Evolutionary conservation across 2,797 vertebrate species (phyloP), one percentile per base, ranked within the genome.

Genomic region (Pseudotriccus pelzelni): DNA sequence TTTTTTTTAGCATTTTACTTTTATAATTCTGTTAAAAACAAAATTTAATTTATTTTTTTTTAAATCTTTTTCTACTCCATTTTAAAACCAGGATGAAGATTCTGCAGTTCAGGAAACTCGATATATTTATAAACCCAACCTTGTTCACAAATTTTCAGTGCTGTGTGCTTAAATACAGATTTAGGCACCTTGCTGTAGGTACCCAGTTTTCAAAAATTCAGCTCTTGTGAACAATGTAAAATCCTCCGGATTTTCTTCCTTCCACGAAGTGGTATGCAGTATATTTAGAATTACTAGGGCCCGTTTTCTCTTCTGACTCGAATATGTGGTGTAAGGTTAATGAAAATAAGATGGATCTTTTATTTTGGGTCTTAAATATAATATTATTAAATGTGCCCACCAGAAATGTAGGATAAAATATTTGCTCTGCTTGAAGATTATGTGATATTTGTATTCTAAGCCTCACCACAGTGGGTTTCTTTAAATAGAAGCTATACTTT

Each of bases 401-500:
- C 95, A 97, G 97, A 97, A 97, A 97, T 88, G 93, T 88, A 94
- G 95, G 92, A 93, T 95, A 96, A 97, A 97, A 96, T 97, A 96
- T 97, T 97, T 97, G 96, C 95, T 97, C 96, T 93, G 93, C 95
- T 96, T 85, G 93, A 97, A 97, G 95, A 96, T 96, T 94, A 96
- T 97, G 97, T 90, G 97, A 97, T 97, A 97, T 98, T 97, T 97
- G 97, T 98, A 97, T 97, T 97, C 97, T 97, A 90, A 97, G 97
- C 96, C 93, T 97, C 93, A 90, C 97, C 98, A 97, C 97, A 97
- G 97, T 98, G 97, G 97, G 95, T 98, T 98, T 98, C 98, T 98
- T 98, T 98, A 98, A 98, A 98, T 98, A 98, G 98, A 98, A 98
- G 96, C 97, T 97, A 97, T 97, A 97, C 97, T 98, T 97, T 97